Base-by-base conservation (phyloP, 2,888 invertebrate species). In the Therioaphis trifolii region DNA sequence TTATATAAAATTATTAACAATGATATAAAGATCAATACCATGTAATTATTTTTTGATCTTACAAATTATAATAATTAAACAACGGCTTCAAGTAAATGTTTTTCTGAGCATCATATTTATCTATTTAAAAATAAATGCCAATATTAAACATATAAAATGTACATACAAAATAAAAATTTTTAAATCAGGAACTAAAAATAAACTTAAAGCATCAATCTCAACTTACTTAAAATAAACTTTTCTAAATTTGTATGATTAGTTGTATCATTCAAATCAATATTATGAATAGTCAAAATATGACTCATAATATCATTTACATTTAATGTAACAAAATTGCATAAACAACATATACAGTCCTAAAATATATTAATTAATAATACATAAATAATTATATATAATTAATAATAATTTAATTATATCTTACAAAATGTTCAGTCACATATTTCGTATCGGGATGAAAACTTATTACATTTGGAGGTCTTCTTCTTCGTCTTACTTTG, bases 31-130 rank as follows among this genome's bases (percentile, higher is more conserved):
- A 29, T 0, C 18, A 35, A 66, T 18, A 18, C 9, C 49, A 14
- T 61, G 66, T 52, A 21, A 55, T 52, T 66, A 68, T 29, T 5
- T 52, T 63, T 46, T 24, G 7, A 63, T 49, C 80, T 72, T 61
- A 80, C 80, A 61, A 80, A 61, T 72, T 46, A 61, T 80, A 80
- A 63, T 80, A 80, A n/a, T 80, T 71, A 18, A 80, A 80, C 49
- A 80, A 63, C 4, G 72, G 80, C 12, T 49, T 71, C 24, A 72
- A 43, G 35, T 71, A 72, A 29, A 80, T 46, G 21, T 72, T 63
- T 49, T 9, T 46, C 21, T 29, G 29, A 0, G 24, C 12, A 49
- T 63, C 49, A 72, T 63, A 63, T 61, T 12, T 72, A 80, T 61
- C 80, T 80, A 18, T 52, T n/a, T 52, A 11, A 63, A 78, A 61